Base-by-base conservation (phyloP, 2,888 invertebrate genomes). In the Brenthis daphne region DNA sequence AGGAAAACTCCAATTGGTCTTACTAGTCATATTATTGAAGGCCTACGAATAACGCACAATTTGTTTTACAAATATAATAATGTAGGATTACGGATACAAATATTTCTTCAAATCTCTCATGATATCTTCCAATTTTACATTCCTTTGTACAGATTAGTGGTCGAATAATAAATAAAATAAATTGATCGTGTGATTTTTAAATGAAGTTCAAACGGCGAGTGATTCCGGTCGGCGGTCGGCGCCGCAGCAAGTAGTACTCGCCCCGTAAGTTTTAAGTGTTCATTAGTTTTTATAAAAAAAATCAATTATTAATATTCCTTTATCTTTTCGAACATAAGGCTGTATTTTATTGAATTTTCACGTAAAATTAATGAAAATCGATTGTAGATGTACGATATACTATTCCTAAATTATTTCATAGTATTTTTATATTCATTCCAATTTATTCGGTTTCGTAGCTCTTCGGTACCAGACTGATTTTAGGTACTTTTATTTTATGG, bases 401-500 rank as follows among this genome's bases (percentile, higher is more conserved):
- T 87, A 90, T 88, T 88, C 86, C 89, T 86, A 91, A 92, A 90
- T 91, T 91, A 87, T 90, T 91, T 92, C 83, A 90, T 90, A 90
- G 90, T 92, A 92, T 92, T 92, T 87, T 91, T 92, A 88, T 92
- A 92, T 90, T 90, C 87, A 92, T 91, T 91, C 90, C 89, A 88
- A 82, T 87, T 85, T 84, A 82, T 85, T 89, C 88, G 82, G 79
- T 87, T 86, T 85, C 83, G 83, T 89, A 89, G 87, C 87, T 87
- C 86, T 88, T 90, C 86, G 87, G 92, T 92, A 92, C 92, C 92
- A 92, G 92, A 92, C 92, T 92, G 92, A 92, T 92, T 92, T 92
- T 85, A 87, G 92, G 92, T 92, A 92, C 92, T 87, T 91, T 92
- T 90, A 86, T 91, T 90, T 92, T 89, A 90, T 90, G 92, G 92